Evolutionary conservation across 2,888 invertebrate species (phyloP).

Genomic region (Ashinkailepas kermadecensis): DNA sequence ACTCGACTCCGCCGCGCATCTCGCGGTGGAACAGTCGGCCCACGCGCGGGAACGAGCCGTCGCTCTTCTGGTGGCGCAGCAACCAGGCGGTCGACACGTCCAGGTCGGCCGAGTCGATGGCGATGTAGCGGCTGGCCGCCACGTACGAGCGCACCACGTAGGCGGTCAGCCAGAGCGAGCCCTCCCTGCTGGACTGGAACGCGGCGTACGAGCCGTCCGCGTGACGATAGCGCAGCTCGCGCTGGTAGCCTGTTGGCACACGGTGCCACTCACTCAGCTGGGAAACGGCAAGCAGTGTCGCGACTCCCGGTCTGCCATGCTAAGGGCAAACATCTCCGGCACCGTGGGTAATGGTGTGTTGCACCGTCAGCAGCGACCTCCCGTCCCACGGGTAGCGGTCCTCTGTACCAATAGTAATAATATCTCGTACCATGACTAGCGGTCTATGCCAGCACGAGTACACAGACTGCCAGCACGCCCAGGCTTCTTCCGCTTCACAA

Average conservation of each 20-base stretch:
- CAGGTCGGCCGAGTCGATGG: slow-evolving; percentile 22
- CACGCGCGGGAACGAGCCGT: slow-evolving; percentile 24
- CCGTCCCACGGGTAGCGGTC: too few relatives aligned
- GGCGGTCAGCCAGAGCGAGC: slow-evolving; percentile 29
- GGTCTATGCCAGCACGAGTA: too few relatives aligned
- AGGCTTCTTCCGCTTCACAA: too few relatives aligned
- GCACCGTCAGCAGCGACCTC: too few relatives aligned
- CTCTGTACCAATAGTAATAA: too few relatives aligned
- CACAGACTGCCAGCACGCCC: too few relatives aligned
- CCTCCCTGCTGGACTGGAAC: slow-evolving; percentile 38
- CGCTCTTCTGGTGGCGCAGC: slow-evolving; percentile 13
- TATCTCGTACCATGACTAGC: too few relatives aligned
- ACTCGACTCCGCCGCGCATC: slow-evolving; percentile 1
- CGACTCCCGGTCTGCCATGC: too few relatives aligned
- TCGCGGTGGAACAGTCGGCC: slow-evolving; percentile 20
- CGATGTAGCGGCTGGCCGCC: slow-evolving; percentile 25
- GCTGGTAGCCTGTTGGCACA: slow-evolving; percentile 57
- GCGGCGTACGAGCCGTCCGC: slow-evolving; percentile 72
- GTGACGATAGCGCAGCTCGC: slow-evolving; percentile 66
- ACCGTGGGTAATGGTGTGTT: too few relatives aligned
- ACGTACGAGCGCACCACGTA: slow-evolving; percentile 27
- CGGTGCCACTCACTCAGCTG: too few relatives aligned
- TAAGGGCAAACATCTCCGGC: too few relatives aligned
- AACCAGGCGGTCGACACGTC: slow-evolving; percentile 23
- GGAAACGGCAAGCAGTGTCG: too few relatives aligned